Evolutionary conservation across 1,140 invertebrate species (phyloP).

Genomic region (Drosophila sucinea): DNA sequence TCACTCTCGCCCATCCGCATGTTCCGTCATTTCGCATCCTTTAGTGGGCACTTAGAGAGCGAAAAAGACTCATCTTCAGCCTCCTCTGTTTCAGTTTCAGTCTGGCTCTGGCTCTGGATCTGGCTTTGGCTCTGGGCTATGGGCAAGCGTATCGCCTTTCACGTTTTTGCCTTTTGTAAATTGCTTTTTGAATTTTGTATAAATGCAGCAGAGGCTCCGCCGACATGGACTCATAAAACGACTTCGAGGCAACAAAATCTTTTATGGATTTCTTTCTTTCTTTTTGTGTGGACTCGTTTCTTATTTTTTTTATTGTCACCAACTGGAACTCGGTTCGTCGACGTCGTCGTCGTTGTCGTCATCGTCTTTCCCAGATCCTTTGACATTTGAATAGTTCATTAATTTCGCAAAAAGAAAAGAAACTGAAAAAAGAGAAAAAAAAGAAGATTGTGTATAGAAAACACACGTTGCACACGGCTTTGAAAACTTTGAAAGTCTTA

Average conservation of each 20-base stretch:
- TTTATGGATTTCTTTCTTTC: conserved; percentile 71
- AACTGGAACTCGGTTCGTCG: conserved; percentile 46
- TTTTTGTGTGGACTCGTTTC: conserved; percentile 67
- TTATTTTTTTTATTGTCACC: conserved; percentile 73
- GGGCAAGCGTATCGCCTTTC: conserved; percentile 71
- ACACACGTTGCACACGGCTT: conserved; percentile 51
- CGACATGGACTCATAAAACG: conserved; percentile 62
- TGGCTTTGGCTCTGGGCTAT: conserved; percentile 24
- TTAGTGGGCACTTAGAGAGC: conserved; percentile 70
- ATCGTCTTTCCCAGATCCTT: conserved; percentile 71
- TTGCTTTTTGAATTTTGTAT: conserved; percentile 81
- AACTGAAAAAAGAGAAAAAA: conserved; percentile 21
- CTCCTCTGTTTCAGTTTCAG: conserved; percentile 4
- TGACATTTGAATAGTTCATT: conserved; percentile 81
- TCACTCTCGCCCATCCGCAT: conserved; percentile 20
- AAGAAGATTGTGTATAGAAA: conserved; percentile 44
- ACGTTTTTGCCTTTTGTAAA: conserved; percentile 75
- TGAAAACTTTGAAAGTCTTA: conserved; percentile 75
- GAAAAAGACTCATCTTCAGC: conserved; percentile 7
- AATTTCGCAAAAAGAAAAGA: conserved; percentile 71
- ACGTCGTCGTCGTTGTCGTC: conserved; percentile 36
- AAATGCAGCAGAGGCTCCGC: conserved; percentile 54
- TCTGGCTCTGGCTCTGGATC: neutral
- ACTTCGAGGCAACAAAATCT: conserved; percentile 65
- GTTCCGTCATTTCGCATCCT: conserved; percentile 58